Conservation (phyloP, 2,797 vertebrate genomes). For the Hippoglossus hippoglossus region DNA sequence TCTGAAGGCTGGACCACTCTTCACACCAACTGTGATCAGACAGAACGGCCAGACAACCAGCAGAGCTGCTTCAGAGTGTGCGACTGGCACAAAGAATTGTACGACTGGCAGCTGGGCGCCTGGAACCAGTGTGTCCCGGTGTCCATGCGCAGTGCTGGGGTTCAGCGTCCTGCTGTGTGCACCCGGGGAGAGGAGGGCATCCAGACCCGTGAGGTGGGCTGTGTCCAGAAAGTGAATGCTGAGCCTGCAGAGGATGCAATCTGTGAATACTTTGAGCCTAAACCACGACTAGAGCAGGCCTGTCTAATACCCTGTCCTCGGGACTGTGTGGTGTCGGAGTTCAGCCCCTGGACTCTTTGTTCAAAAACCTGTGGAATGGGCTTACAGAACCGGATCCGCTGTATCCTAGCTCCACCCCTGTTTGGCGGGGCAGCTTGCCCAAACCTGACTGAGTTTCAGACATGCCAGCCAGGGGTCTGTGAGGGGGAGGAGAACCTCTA, state of each 20-base stretch:
- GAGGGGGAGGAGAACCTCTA: constrained; percentile 87
- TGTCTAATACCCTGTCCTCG: constrained; percentile 95
- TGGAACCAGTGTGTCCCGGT: constrained; percentile 94
- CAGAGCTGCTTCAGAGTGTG: constrained; percentile 95
- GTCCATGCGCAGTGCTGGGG: constrained; percentile 80
- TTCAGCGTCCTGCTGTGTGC: constrained; percentile 83
- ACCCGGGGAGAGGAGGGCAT: constrained; percentile 93
- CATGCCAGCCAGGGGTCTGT: constrained; percentile 87
- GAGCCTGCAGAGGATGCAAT: constrained; percentile 89
- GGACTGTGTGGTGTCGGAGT: constrained; percentile 92
- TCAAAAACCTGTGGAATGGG: constrained; percentile 93
- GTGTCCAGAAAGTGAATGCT: constrained; percentile 89
- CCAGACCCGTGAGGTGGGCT: constrained; percentile 92
- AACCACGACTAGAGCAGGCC: constrained; percentile 94
- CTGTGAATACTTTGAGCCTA: constrained; percentile 97
- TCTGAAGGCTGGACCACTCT: constrained; percentile 96
- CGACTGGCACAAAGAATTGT: constrained; percentile 96
- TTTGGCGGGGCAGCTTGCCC: constrained; percentile 92
- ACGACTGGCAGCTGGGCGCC: constrained; percentile 93
- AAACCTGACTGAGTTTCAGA: constrained; percentile 94
- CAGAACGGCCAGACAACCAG: constrained; percentile 89
- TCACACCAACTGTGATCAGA: constrained; percentile 91
- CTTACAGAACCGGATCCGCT: constrained; percentile 90
- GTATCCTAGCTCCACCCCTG: constrained; percentile 89
- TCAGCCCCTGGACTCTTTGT: constrained; percentile 90